Conservation (phyloP, 2,797 vertebrate species). For the Avahi laniger region DNA sequence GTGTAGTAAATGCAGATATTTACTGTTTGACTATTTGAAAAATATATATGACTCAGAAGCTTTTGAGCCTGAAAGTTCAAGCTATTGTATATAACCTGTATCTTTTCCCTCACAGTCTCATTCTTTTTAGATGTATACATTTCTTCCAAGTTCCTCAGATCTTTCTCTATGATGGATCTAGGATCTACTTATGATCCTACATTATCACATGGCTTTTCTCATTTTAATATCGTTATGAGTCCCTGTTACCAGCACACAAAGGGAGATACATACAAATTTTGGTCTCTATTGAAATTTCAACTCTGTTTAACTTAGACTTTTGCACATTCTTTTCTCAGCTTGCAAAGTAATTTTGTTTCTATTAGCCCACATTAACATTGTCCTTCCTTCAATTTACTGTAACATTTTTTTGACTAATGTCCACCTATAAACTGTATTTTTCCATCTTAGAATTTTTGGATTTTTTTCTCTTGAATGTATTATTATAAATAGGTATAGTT, state of each 20-base stretch:
- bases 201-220: neutral
- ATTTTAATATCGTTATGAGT: neutral
- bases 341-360: neutral
- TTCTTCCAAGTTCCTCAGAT: slow-evolving; percentile 18
- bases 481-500: neutral
- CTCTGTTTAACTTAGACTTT: neutral
- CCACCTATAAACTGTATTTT: neutral
- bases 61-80: neutral
- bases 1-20: neutral
- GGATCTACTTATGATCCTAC: neutral
- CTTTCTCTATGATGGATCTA: neutral
- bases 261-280: neutral
- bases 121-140: neutral
- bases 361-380: neutral
- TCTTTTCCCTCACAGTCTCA: neutral
- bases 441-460: neutral
- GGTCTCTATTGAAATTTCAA: neutral
- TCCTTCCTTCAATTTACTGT: neutral
- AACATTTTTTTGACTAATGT: neutral
- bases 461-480: neutral
- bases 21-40: neutral
- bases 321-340: neutral
- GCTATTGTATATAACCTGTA: neutral
- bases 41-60: neutral
- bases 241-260: neutral